Conservation (phyloP, 2,113 vertebrate species). For the Empidonax traillii region DNA sequence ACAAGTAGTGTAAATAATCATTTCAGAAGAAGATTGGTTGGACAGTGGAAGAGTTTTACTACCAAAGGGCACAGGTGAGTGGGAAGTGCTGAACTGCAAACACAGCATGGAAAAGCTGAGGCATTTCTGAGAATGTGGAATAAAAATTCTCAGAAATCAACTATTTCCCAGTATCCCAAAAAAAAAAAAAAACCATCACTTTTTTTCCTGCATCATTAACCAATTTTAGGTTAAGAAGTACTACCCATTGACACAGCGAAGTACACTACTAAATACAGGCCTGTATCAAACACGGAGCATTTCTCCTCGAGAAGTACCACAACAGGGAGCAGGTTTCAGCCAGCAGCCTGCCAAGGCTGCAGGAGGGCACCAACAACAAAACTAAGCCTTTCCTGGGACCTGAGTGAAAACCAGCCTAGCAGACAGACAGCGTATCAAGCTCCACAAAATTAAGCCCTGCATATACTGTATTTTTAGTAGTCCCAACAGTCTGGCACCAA, state of each 20-base stretch:
- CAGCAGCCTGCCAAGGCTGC: neutral
- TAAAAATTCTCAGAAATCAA: neutral
- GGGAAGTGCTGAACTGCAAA: neutral
- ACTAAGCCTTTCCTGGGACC: neutral
- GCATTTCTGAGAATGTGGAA: neutral
- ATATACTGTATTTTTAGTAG: neutral
- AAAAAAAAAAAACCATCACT: neutral
- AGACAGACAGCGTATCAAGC: neutral
- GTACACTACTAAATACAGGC: neutral
- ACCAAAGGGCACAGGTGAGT: neutral
- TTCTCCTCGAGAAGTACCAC: neutral
- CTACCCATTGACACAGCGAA: neutral
- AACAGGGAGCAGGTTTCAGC: neutral
- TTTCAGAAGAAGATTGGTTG: neutral
- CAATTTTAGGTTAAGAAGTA: neutral
- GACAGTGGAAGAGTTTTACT: neutral
- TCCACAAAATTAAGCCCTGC: neutral
- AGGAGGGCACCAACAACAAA: neutral
- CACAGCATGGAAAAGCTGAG: neutral
- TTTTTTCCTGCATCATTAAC: neutral
- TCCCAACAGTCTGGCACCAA: neutral
- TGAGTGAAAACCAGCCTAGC: neutral
- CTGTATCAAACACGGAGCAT: neutral
- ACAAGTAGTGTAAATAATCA: neutral
- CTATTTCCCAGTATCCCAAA: neutral